Conservation (phyloP, 2,797 vertebrate genomes). For the Tolypeutes matacus region DNA sequence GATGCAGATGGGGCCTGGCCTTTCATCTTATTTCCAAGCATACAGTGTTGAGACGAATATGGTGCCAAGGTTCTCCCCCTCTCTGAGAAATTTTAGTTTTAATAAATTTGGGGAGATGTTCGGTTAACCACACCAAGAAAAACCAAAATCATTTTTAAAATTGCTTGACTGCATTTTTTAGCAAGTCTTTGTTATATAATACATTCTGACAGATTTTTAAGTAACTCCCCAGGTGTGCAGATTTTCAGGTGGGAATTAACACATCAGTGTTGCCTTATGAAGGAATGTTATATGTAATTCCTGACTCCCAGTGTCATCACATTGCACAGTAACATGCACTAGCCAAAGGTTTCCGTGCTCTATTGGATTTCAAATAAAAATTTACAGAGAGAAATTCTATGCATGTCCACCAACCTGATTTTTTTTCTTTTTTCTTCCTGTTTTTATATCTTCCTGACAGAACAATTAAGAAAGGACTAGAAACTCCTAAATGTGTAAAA, state of each 20-base stretch:
- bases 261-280: not conserved
- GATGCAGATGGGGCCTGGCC: not conserved
- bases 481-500: not conserved
- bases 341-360: not conserved
- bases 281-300: not conserved
- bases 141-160: not conserved
- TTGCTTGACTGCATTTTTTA: not conserved
- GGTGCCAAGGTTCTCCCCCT: not conserved
- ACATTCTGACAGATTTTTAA: not conserved
- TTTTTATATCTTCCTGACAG: not conserved
- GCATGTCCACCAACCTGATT: not conserved
- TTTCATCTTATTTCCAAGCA: not conserved
- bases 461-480: not conserved
- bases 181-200: not conserved
- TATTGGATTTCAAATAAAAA: slow-evolving; percentile 40
- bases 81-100: not conserved
- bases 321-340: not conserved
- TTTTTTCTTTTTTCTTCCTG: not conserved
- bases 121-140: not conserved
- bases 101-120: not conserved
- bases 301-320: not conserved
- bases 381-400: not conserved
- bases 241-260: not conserved
- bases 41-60: not conserved
- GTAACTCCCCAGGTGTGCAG: not conserved